These are phyloP conservation scores for Dallia pectoralis DNA, from an alignment of 2,797 vertebrate species.

Conservation along the genomic window DNA sequence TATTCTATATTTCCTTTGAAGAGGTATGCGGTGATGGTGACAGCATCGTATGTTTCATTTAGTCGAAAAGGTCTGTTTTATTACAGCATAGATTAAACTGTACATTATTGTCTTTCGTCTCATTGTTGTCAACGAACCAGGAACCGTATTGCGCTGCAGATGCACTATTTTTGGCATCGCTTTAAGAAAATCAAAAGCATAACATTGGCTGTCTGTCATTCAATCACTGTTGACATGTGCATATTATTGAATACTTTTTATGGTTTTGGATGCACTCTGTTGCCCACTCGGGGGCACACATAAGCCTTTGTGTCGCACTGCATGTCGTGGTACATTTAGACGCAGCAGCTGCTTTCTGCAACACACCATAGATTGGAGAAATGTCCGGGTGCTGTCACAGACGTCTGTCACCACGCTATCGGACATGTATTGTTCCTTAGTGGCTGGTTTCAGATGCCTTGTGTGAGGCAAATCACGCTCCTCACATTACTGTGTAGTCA, in stretches of 20 bases:
- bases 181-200: neutral
- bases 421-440: slow-evolving; percentile 12
- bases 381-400: slow-evolving; percentile 13
- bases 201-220: neutral
- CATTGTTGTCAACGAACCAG: no score
- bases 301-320: slow-evolving; percentile 59
- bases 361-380: slow-evolving; percentile 24
- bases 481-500: neutral
- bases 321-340: slow-evolving; percentile 51
- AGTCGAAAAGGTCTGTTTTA: neutral
- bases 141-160: neutral
- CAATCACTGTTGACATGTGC: slow-evolving; percentile 15
- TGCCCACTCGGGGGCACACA: slow-evolving; percentile 35
- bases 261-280: slow-evolving; percentile 33
- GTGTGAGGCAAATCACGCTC: neutral
- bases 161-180: neutral
- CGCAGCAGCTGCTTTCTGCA: slow-evolving; percentile 52
- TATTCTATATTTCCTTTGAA: slow-evolving; percentile 42
- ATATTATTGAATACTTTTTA: slow-evolving; percentile 56
- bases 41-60: neutral
- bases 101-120: no score
- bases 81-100: neutral
- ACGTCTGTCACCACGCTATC: slow-evolving; percentile 2
- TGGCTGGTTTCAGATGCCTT: neutral
- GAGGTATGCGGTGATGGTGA: slow-evolving; percentile 37